phyloP scores from a whole-genome alignment of 2,113 vertebrate genomes.

The Harpagus bidentatus region DNA sequence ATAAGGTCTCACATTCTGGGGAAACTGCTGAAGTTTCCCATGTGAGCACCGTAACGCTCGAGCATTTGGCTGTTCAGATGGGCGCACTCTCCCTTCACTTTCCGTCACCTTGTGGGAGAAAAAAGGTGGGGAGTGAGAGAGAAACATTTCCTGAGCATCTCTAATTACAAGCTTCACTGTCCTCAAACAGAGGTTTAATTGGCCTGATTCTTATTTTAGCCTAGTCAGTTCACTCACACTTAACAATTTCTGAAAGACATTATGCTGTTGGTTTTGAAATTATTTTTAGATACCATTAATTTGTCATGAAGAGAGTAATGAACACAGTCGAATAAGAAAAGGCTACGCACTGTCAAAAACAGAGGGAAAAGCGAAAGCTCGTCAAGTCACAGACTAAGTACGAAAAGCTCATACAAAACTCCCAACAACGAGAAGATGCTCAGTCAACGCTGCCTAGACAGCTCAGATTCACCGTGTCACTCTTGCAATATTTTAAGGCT shows the following conservation, averaged over 20 bases:
- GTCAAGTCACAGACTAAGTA: neutral
- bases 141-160: neutral
- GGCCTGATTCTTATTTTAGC: constrained; percentile 33
- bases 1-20: neutral
- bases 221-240: neutral
- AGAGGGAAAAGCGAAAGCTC: neutral
- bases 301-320: neutral
- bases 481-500: neutral
- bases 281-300: constrained; percentile 14
- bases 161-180: neutral
- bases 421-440: neutral
- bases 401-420: neutral
- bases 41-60: accelerated
- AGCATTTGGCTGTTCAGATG: neutral
- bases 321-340: neutral
- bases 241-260: constrained; percentile 4
- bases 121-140: neutral
- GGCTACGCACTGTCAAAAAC: neutral
- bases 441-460: neutral
- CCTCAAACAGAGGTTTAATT: constrained; percentile 25
- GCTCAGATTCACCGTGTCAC: neutral
- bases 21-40: neutral
- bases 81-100: neutral
- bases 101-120: neutral
- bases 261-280: neutral